Evolutionary conservation across 2,888 invertebrate species (phyloP).

Genomic region (Drosophila anceps): DNA sequence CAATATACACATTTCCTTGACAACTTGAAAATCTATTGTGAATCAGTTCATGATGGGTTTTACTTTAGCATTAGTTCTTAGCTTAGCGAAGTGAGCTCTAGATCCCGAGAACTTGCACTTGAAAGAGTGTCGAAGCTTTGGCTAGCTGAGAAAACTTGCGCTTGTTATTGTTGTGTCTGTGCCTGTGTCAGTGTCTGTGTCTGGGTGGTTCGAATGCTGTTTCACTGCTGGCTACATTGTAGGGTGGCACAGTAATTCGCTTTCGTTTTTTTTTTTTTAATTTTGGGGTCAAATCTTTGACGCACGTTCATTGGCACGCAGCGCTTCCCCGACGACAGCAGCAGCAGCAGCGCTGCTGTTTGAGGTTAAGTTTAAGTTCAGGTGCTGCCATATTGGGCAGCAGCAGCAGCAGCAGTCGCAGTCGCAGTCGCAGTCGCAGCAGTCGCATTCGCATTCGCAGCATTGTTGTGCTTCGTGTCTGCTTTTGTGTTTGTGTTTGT

Average conservation of each 20-base stretch:
- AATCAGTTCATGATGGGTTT: no score
- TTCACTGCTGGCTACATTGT: background rate
- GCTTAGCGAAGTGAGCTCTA: background rate
- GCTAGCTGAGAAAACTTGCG: no score
- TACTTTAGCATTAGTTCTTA: background rate
- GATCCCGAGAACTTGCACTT: background rate
- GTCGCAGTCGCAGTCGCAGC: constrained; percentile 14
- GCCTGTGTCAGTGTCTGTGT: constrained; percentile 10
- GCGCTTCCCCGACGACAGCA: constrained; percentile 20
- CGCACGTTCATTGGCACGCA: constrained; percentile 44
- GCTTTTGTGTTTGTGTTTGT: constrained; percentile 10
- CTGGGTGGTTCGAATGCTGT: constrained; percentile 6
- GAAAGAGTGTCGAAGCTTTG: background rate
- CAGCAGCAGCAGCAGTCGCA: constrained; percentile 12
- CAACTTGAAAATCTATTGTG: no score
- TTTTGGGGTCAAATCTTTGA: constrained; percentile 42
- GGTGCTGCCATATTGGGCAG: constrained; percentile 60
- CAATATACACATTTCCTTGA: no score
- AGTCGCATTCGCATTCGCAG: constrained; percentile 15
- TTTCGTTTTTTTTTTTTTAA: background rate
- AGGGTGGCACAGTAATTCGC: background rate
- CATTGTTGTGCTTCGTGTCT: constrained; percentile 31
- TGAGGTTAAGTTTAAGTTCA: constrained; percentile 67
- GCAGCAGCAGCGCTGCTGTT: constrained; percentile 39
- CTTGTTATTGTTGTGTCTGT: constrained; percentile 7